A percentile compares a stretch with the other conserved stretches of the same genome.
Evolutionary conservation across 1,140 invertebrate species (phyloP).

Genomic region (Halesus radiatus): DNA sequence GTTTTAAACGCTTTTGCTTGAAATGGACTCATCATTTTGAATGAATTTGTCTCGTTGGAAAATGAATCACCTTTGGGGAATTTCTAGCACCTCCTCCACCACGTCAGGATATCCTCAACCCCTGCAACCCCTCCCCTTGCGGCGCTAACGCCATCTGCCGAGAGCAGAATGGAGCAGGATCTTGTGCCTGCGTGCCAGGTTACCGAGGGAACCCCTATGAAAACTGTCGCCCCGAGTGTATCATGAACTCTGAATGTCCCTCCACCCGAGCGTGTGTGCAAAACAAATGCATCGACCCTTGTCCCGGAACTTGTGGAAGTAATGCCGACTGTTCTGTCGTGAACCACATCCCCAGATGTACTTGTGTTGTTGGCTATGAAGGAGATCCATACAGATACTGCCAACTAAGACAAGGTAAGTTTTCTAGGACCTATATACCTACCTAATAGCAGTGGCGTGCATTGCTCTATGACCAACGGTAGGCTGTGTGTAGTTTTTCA

Average conservation of each 20-base stretch:
- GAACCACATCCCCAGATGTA: slow-evolving; percentile 76
- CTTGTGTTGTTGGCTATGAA: slow-evolving; percentile 78
- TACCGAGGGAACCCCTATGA: slow-evolving; percentile 77
- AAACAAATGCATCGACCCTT: slow-evolving; percentile 78
- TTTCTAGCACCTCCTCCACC: slow-evolving; percentile 20
- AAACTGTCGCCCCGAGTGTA: slow-evolving; percentile 79
- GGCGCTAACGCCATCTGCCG: slow-evolving; percentile 75
- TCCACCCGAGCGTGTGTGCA: slow-evolving; percentile 74
- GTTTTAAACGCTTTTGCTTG: slow-evolving; percentile 32
- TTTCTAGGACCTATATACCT: too few relatives aligned
- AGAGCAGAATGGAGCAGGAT: slow-evolving; percentile 76
- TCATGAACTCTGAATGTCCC: slow-evolving; percentile 76
- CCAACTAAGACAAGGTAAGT: slow-evolving; percentile 47
- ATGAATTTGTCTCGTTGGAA: background rate
- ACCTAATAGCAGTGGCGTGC: too few relatives aligned
- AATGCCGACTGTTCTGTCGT: slow-evolving; percentile 78
- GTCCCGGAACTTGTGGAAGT: slow-evolving; percentile 76
- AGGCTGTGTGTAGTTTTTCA: too few relatives aligned
- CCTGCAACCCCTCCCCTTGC: slow-evolving; percentile 74
- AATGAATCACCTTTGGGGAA: slow-evolving; percentile 3
- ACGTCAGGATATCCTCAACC: slow-evolving; percentile 58
- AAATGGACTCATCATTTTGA: background rate
- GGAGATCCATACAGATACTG: slow-evolving; percentile 81
- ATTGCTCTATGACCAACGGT: too few relatives aligned
- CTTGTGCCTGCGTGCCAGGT: slow-evolving; percentile 73